Evolutionary conservation across 2,797 vertebrate species (phyloP).

Genomic region (Alectoris magna): DNA sequence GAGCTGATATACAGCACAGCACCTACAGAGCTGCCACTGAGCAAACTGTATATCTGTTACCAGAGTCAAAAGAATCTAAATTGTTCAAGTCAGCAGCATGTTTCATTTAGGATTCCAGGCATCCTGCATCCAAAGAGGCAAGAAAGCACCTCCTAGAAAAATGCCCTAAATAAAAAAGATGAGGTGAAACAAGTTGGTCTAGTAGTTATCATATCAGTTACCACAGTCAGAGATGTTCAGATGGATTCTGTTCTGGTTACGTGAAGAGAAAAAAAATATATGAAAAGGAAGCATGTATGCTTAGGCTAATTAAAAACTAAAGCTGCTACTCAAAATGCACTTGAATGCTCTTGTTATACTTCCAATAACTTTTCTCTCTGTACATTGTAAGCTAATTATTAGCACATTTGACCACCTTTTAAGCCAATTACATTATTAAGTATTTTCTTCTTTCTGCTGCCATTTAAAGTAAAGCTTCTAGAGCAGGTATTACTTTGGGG

Average conservation of each 20-base stretch:
- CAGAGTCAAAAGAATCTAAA: not conserved
- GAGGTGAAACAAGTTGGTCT: conserved; percentile 24
- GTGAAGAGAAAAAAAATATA: not conserved
- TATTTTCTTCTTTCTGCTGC: not conserved
- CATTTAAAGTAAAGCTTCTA: not conserved
- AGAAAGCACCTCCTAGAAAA: conserved; percentile 73
- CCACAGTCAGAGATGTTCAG: not conserved
- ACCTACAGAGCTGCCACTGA: not conserved
- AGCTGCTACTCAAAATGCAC: not conserved
- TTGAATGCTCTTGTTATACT: not conserved
- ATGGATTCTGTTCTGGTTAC: not conserved
- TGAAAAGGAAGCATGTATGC: not conserved
- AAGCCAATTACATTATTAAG: not conserved
- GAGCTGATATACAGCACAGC: not conserved
- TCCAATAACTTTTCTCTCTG: not conserved
- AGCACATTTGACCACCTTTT: not conserved
- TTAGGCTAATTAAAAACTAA: conserved; percentile 14
- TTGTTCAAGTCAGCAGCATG: conserved; percentile 42
- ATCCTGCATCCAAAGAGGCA: conserved; percentile 65
- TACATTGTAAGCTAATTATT: not conserved
- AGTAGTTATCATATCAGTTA: not conserved
- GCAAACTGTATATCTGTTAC: not conserved
- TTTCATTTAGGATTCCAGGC: conserved; percentile 72
- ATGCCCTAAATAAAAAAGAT: conserved; percentile 1
- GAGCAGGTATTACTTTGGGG: not conserved